Evolutionary conservation across 2,113 vertebrate genomes (phyloP), one percentile per base, ranked within the genome.

Genomic region (Progne subis): DNA sequence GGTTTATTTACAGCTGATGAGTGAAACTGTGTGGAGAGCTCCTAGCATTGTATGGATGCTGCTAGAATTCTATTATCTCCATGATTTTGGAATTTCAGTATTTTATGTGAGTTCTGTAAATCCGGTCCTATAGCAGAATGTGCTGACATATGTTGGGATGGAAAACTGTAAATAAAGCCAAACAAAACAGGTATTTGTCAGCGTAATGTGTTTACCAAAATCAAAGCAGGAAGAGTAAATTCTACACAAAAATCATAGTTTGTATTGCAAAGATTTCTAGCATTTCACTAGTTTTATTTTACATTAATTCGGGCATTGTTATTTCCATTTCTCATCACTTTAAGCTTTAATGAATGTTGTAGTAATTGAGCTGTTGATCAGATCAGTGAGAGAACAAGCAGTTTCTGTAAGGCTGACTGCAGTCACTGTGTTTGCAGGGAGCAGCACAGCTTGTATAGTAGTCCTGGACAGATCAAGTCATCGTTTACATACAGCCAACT

Each of bases 381-480:
- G 32, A 15, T 44, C 0, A 4, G 6, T 41, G 64, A 39, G 37
- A 72, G 49, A 71, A 19, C 0, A 32, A 47, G 19, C 6, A 6
- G 14, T 15, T 21, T 57, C 14, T 52, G 11, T 19, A 2, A 39
- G 64, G 31, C 64, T 85, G 8, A 71, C 56, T 44, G 20, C 37
- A 11, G 75, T 31, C 7, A 0, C 46, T 61, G 24, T n/a, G 11
- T 50, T 86, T 94, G 23, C 79, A 99, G 99, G 99, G 71, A 99
- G 99, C 98, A 99, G 99, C 95, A 99, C 99, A 3, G 99, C 99
- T 9, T 99, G 98, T 77, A 98, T 98, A 32, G 99, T 99, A 16
- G 98, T 99, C 67, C 96, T 99, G 97, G 99, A 99, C 94, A 98
- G 99, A 68, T 98, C 97, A 34, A 99, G 98, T 96, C 99, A 99